Percentiles rank a stretch among this genome's conserved stretches.
phyloP scores from a whole-genome alignment of 2,888 invertebrate species.

The Rambutsinella grinnellia region DNA sequence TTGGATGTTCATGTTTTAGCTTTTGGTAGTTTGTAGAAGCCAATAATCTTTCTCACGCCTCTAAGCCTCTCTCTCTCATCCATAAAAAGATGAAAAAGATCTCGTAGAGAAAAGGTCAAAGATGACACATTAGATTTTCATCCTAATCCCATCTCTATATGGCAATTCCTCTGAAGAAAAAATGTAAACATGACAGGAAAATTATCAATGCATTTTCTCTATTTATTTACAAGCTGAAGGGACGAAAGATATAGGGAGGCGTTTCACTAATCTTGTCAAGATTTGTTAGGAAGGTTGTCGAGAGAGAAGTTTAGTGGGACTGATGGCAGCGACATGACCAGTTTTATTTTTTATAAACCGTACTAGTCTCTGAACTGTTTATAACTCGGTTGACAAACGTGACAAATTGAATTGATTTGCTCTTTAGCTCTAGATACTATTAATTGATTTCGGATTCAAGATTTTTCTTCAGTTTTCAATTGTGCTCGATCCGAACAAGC shows the following conservation, averaged over 20 bases:
- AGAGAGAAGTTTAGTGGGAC: background rate
- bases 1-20: too few relatives aligned
- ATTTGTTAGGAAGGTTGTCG: background rate
- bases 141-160: background rate
- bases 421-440: too few relatives aligned
- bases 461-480: too few relatives aligned
- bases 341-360: too few relatives aligned
- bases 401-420: too few relatives aligned
- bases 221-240: background rate
- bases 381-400: too few relatives aligned
- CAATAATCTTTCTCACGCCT: constrained; percentile 39
- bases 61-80: background rate
- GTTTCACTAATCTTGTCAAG: background rate
- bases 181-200: constrained; percentile 9
- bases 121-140: constrained; percentile 9
- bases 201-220: background rate
- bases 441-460: too few relatives aligned
- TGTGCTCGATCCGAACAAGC: too few relatives aligned
- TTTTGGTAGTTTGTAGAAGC: too few relatives aligned
- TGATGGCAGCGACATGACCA: background rate
- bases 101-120: constrained; percentile 25
- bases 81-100: background rate
- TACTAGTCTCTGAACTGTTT: too few relatives aligned
- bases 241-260: background rate
- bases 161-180: background rate